A percentile compares a stretch with the other conserved stretches of the same genome.
These are phyloP conservation scores for Palloptera scutellata DNA, from an alignment of 2,888 invertebrate species.

Conservation along the genomic window DNA sequence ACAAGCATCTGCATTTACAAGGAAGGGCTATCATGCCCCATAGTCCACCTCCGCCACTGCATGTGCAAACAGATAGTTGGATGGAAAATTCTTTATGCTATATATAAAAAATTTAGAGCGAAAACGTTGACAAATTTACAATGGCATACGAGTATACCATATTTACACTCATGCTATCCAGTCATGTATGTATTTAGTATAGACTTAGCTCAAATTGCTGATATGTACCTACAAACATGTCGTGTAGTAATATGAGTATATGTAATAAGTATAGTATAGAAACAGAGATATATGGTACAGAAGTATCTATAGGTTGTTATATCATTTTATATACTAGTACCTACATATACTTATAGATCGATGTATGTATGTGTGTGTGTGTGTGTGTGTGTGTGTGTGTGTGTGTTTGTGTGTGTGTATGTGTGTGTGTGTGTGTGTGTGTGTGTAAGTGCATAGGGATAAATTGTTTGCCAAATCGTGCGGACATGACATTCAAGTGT, in stretches of 20 bases:
- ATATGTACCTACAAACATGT: neutral
- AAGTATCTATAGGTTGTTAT: too few species aligned
- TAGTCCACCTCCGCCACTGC: too few species aligned
- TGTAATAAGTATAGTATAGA: too few species aligned
- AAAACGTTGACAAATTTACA: too few species aligned
- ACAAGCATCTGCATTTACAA: too few species aligned
- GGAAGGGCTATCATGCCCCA: too few species aligned
- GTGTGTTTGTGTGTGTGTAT: neutral
- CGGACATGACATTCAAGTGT: slow-evolving; percentile 14
- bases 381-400: neutral
- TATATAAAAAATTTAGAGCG: too few species aligned
- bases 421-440: neutral
- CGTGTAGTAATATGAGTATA: too few species aligned
- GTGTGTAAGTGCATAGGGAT: neutral
- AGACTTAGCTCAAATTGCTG: neutral
- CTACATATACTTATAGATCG: neutral
- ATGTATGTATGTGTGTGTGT: neutral
- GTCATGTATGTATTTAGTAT: neutral
- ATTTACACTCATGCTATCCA: neutral
- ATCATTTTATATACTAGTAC: too few species aligned
- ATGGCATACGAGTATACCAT: neutral
- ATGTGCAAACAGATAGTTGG: too few species aligned
- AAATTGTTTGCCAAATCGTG: slow-evolving; percentile 12
- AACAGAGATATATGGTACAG: too few species aligned
- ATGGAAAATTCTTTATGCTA: too few species aligned